Base-by-base conservation (phyloP, 2,888 invertebrate species). In the Clanis bilineata region DNA sequence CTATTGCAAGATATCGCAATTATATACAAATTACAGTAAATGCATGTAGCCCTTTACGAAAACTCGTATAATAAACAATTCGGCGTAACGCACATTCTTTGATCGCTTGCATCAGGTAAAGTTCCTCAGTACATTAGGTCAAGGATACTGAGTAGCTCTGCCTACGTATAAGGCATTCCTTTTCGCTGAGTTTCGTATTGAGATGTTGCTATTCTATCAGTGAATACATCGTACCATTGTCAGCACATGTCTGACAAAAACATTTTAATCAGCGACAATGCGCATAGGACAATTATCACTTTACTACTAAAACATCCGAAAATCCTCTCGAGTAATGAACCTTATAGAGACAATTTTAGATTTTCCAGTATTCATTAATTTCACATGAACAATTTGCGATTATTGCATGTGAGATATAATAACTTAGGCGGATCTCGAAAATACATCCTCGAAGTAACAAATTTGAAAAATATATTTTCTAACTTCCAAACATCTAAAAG, bases 101-200 rank as follows among this genome's bases (percentile, higher is more conserved):
- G 32, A 51, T 51, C 32, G 32, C 18, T 28, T 28, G 18, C 51
- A 51, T 28, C 18, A 32, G 12, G 51, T 32, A 28, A 32, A 32
- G 18, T 23, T 45, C 28, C 28, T 51, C 51, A 2, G 28, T 18
- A 15, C 28, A 51, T 51, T 51, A 32, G 51, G 51, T 51, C 51
- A 51, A 51, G 51, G 51, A 51, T 18, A 51, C 51, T 51, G 32
- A 3, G 51, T 51, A 21, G 32, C 7, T 51, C 18, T 51, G 32
- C 32, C 51, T 4, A 32, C 51, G 15, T 51, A 51, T 28, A 28
- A 32, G 51, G 51, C 51, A 51, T 51, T 51, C 51, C 32, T 51
- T 51, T 51, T 51, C 9, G 28, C 15, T 10, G 32, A 32, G 15
- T 51, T 32, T 51, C 10, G 9, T 47, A 25, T 28, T 51, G 18